Base-by-base conservation (phyloP, 2,888 invertebrate genomes). In the Digitonthophagus gazella region DNA sequence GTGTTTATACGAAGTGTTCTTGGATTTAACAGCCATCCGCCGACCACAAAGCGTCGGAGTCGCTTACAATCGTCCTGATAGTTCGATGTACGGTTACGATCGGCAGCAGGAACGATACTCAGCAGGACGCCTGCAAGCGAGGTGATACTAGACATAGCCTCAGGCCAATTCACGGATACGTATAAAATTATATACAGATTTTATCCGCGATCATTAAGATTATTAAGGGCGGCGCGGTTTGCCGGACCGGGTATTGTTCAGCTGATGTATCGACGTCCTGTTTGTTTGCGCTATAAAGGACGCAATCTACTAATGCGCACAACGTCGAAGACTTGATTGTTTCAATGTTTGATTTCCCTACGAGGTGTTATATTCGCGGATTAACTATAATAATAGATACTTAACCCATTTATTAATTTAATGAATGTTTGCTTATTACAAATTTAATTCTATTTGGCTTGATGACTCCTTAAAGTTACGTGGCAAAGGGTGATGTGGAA, bases 181-280 rank as follows among this genome's bases (percentile, higher is more conserved):
- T 78, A 79, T 78, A 79, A 81, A 82, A 82, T 82, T 82, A 82
- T 81, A 80, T 78, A 80, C 80, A 82, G 81, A 82, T 82, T 81
- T 82, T 82, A 82, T 82, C 82, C 81, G 79, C 79, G 80, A 82
- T 82, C 81, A 82, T 82, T 82, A 82, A 81, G 82, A 82, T 82
- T 82, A 82, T 82, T 81, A 82, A 81, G 81, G 82, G 81, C 81
- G 81, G 79, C 75, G 79, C 80, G 77, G 78, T 78, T 79, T 77
- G 79, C 79, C 79, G 78, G 74, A 76, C 79, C 80, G 76, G 73
- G 74, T 79, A 67, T 67, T 67, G 67, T 67, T 68, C 67, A 58
- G 55, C 65, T 80, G 80, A 80, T 80, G 77, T 79, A 80, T 80
- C 77, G 80, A 74, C 75, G 75, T 74, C 76, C 75, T 80, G 80